These are phyloP conservation scores for Bubalus kerabau DNA, from an alignment of 2,113 vertebrate genomes.

Conservation along the genomic window DNA sequence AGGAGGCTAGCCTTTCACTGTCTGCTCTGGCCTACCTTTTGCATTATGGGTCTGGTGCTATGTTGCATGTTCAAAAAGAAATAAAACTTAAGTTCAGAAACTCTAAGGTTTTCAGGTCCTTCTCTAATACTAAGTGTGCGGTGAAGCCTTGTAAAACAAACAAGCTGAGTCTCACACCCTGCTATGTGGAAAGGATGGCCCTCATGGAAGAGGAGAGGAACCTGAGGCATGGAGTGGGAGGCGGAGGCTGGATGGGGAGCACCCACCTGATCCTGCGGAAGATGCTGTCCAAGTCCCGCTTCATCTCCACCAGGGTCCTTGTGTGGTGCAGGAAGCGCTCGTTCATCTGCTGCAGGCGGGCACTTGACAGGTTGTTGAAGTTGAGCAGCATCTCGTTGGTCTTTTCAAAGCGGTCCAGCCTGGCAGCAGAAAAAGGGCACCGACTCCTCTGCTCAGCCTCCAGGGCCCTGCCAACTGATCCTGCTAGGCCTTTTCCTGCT, in stretches of 20 bases:
- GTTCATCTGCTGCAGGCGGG: slow-evolving; percentile 94
- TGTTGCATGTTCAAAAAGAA: background rate
- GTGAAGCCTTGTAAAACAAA: background rate
- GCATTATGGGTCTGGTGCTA: background rate
- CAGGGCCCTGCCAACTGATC: background rate
- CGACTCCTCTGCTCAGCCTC: background rate
- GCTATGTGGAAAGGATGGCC: background rate
- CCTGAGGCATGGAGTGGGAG: accelerated
- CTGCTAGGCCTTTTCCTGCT: background rate
- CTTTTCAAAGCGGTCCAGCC: slow-evolving; percentile 98
- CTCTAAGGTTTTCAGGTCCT: background rate
- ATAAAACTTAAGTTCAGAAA: background rate
- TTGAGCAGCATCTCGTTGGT: slow-evolving; percentile 99
- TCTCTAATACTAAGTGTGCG: background rate
- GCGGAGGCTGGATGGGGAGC: background rate
- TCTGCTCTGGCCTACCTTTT: background rate
- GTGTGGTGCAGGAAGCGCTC: slow-evolving; percentile 95
- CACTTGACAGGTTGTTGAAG: slow-evolving; percentile 93
- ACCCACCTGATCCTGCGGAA: slow-evolving; percentile 89
- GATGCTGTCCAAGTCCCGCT: slow-evolving; percentile 95
- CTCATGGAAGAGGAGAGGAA: background rate
- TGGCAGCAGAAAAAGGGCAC: slow-evolving; percentile 51
- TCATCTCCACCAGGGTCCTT: slow-evolving; percentile 93
- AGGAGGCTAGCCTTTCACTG: background rate
- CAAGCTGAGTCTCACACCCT: background rate